Evolutionary conservation across 2,888 invertebrate species (phyloP).

Genomic region (Sminthurides aquaticus): DNA sequence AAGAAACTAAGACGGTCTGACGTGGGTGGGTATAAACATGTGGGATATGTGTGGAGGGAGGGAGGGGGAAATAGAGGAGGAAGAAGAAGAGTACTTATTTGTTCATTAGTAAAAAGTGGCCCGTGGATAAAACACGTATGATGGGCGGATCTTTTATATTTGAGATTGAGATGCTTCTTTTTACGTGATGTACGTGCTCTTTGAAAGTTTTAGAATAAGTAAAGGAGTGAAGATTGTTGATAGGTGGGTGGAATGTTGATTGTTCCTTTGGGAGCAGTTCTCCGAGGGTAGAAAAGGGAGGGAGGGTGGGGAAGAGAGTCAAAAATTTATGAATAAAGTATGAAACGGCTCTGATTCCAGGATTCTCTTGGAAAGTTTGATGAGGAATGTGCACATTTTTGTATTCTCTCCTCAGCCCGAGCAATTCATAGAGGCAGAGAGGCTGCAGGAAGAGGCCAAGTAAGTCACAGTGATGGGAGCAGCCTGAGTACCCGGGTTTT

Average conservation of each 20-base stretch:
- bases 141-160: too few species aligned
- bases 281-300: not conserved
- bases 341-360: slow-evolving; percentile 1
- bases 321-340: slow-evolving; percentile 5
- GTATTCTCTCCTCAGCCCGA: too few species aligned
- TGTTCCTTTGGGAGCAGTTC: slow-evolving; percentile 1
- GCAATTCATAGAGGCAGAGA: too few species aligned
- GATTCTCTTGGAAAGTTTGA: not conserved
- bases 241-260: not conserved
- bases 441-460: too few species aligned
- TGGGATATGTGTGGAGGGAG: too few species aligned
- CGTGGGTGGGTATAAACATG: not conserved
- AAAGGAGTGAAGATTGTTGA: not conserved
- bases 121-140: not conserved
- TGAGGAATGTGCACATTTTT: too few species aligned
- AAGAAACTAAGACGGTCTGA: not conserved
- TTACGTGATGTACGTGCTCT: too few species aligned
- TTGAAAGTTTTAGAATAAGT: not conserved
- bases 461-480: too few species aligned
- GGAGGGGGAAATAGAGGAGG: not conserved
- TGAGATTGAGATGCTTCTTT: too few species aligned
- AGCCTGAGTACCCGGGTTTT: too few species aligned
- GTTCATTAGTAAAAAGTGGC: slow-evolving; percentile 4
- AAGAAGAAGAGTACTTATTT: not conserved
- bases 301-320: not conserved